Evolutionary conservation across 2,113 vertebrate species (phyloP).

Genomic region (Phrynocephalus versicolor): DNA sequence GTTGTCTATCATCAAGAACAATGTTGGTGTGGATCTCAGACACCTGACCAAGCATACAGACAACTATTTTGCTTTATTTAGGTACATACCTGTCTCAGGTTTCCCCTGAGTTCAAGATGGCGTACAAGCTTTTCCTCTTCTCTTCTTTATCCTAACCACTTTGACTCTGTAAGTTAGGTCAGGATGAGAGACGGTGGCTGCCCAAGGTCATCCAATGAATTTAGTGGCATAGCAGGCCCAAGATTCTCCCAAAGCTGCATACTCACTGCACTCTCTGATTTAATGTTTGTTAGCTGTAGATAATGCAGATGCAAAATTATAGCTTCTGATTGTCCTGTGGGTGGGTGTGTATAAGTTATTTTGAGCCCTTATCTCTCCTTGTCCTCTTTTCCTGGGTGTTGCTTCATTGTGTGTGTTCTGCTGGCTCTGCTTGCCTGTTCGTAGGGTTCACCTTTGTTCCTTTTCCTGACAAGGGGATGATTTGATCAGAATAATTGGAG

Average conservation of each 20-base stretch:
- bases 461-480: constrained; percentile 32
- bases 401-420: not conserved
- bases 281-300: not conserved
- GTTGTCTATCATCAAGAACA: too few species aligned
- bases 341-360: not conserved
- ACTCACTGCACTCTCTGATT: not conserved
- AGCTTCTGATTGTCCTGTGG: not conserved
- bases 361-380: not conserved
- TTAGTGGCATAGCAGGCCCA: too few species aligned
- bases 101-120: not conserved
- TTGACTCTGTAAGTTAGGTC: too few species aligned
- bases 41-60: not conserved
- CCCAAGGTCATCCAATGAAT: too few species aligned
- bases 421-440: not conserved
- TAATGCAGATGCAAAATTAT: not conserved
- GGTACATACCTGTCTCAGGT: not conserved
- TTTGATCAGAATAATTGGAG: constrained; percentile 48
- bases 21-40: too few species aligned
- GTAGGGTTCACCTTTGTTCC: not conserved
- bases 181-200: not conserved
- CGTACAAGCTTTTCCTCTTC: too few species aligned
- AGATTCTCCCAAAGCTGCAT: not conserved
- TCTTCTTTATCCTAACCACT: too few species aligned
- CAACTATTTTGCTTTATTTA: not conserved
- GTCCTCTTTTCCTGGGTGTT: not conserved